Conservation (phyloP, 2,797 vertebrate genomes). For the Remorina albescens region DNA sequence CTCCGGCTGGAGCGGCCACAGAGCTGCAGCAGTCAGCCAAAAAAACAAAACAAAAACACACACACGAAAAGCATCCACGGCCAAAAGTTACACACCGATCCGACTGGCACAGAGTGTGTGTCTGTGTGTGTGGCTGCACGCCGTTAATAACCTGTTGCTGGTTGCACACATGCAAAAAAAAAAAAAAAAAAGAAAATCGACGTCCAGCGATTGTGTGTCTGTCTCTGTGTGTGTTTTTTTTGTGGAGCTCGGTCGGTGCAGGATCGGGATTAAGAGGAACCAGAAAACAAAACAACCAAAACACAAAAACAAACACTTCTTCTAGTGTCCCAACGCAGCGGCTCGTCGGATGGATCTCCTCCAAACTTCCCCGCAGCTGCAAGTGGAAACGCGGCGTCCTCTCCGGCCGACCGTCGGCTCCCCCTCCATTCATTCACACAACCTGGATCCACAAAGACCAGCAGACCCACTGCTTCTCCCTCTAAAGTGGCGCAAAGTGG, state of each 20-base stretch:
- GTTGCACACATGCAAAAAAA: constrained; percentile 29
- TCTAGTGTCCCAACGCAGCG: background rate
- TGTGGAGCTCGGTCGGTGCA: constrained; percentile 31
- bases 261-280: background rate
- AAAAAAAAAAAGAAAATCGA: constrained; percentile 35
- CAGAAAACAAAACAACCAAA: too few species aligned
- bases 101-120: background rate
- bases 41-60: too few species aligned
- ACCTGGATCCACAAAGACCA: constrained; percentile 59
- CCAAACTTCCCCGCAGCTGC: constrained; percentile 33
- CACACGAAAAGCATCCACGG: constrained; percentile 25
- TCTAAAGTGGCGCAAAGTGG: background rate
- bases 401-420: constrained; percentile 45
- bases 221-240: too few species aligned
- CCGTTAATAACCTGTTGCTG: constrained; percentile 71
- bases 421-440: constrained; percentile 80
- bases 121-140: too few species aligned
- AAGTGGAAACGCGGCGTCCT: constrained; percentile 19
- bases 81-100: constrained; percentile 4
- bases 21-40: constrained; percentile 43
- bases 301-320: background rate
- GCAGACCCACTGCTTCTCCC: constrained; percentile 21
- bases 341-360: background rate
- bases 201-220: constrained; percentile 26
- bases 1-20: constrained; percentile 22